Evolutionary conservation across 2,113 vertebrate species (phyloP).

Genomic region (Antidorcas marsupialis): DNA sequence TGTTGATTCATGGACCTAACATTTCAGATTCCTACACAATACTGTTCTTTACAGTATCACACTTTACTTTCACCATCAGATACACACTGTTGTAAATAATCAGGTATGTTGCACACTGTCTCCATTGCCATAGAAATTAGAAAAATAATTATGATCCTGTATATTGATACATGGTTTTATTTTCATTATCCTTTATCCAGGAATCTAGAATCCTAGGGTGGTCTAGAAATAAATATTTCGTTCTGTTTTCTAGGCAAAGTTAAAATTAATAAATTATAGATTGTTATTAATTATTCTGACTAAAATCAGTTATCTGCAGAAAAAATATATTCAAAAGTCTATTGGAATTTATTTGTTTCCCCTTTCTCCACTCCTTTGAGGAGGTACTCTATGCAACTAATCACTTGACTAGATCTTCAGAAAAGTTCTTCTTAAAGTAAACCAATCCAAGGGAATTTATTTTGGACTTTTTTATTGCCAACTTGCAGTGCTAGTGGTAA

Average conservation of each 20-base stretch:
- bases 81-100: neutral
- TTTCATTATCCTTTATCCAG: neutral
- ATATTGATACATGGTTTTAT: neutral
- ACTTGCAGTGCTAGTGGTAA: neutral
- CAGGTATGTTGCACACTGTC: neutral
- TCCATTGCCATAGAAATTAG: slow-evolving; percentile 14
- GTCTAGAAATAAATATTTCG: neutral
- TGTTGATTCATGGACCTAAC: neutral
- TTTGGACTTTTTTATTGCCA: neutral
- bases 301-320: slow-evolving; percentile 2
- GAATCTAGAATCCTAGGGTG: neutral
- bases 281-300: slow-evolving; percentile 8
- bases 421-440: neutral
- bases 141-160: slow-evolving; percentile 13
- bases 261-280: neutral
- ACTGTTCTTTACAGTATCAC: neutral
- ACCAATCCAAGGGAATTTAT: neutral
- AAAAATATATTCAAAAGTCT: neutral
- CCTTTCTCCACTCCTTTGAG: neutral
- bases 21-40: neutral
- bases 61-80: neutral
- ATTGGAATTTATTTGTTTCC: neutral
- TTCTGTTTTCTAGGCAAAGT: slow-evolving; percentile 13
- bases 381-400: neutral
- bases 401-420: neutral